Percentiles rank a stretch among this genome's conserved stretches.
phyloP scores from a whole-genome alignment of 2,113 vertebrate genomes.

The Toxostoma redivivum region DNA sequence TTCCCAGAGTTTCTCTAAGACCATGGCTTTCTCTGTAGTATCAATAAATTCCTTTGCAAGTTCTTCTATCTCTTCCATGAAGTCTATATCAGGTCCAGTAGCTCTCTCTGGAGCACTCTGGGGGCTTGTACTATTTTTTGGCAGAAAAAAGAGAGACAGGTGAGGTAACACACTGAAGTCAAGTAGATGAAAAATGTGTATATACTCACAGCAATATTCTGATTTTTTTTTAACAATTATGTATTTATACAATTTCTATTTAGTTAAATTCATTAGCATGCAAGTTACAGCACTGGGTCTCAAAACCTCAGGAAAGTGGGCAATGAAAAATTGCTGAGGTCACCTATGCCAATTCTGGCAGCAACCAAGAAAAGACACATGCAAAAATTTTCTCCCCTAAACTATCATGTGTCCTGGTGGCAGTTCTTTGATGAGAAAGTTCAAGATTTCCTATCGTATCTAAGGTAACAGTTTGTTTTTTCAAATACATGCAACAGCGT shows the following conservation, averaged over 20 bases:
- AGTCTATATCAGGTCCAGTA: background rate
- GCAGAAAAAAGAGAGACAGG: background rate
- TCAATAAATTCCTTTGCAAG: constrained; percentile 52
- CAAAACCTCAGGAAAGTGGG: background rate
- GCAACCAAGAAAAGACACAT: background rate
- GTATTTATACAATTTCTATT: background rate
- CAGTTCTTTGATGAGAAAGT: background rate
- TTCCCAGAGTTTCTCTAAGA: constrained; percentile 54
- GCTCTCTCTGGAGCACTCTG: background rate
- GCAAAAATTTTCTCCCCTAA: background rate
- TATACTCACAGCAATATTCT: background rate
- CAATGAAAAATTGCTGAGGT: background rate
- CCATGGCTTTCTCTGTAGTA: constrained; percentile 42
- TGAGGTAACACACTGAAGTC: background rate
- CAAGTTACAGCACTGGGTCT: background rate
- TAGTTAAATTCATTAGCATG: background rate
- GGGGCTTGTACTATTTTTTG: background rate
- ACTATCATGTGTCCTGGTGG: background rate
- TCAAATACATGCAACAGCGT: background rate
- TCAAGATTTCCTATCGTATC: background rate
- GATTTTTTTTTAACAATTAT: background rate
- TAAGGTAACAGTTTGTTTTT: background rate
- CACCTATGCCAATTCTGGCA: background rate
- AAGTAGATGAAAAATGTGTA: background rate
- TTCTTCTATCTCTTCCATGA: constrained; percentile 63